Percentiles rank a stretch among this genome's conserved stretches.
phyloP scores from a whole-genome alignment of 2,888 invertebrate species.

The Exocentrus adspersus region DNA sequence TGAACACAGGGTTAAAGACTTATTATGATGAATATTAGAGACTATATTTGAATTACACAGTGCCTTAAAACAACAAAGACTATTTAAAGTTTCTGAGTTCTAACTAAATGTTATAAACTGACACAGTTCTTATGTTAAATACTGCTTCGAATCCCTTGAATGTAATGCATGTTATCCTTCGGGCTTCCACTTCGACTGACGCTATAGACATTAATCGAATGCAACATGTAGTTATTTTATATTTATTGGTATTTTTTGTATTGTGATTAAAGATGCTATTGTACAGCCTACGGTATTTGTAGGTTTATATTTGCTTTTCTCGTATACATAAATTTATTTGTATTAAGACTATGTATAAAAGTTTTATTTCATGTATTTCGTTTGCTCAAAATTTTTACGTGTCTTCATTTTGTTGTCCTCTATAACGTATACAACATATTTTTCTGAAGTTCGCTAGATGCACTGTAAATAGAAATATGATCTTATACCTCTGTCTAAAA shows the following conservation, averaged over 20 bases:
- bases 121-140: conserved; percentile 29
- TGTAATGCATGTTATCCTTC: conserved; percentile 49
- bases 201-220: conserved; percentile 37
- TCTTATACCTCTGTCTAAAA: conserved; percentile 38
- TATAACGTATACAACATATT: conserved; percentile 35
- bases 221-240: conserved; percentile 39
- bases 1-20: conserved; percentile 25
- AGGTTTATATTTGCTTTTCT: conserved; percentile 15
- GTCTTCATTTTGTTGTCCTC: conserved; percentile 27
- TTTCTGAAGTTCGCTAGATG: conserved; percentile 35
- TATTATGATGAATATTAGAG: conserved; percentile 15
- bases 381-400: conserved; percentile 36
- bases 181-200: conserved; percentile 52
- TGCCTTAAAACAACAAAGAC: conserved; percentile 41
- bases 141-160: conserved; percentile 42
- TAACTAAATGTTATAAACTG: background rate
- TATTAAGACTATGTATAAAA: conserved; percentile 18
- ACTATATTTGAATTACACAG: conserved; percentile 29
- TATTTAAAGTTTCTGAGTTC: no score
- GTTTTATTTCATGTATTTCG: conserved; percentile 31
- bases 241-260: conserved; percentile 35
- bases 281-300: background rate
- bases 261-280: conserved; percentile 21
- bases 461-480: conserved; percentile 41
- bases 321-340: conserved; percentile 16